Conservation (phyloP, 2,888 invertebrate species). For the Spodoptera exigua region DNA sequence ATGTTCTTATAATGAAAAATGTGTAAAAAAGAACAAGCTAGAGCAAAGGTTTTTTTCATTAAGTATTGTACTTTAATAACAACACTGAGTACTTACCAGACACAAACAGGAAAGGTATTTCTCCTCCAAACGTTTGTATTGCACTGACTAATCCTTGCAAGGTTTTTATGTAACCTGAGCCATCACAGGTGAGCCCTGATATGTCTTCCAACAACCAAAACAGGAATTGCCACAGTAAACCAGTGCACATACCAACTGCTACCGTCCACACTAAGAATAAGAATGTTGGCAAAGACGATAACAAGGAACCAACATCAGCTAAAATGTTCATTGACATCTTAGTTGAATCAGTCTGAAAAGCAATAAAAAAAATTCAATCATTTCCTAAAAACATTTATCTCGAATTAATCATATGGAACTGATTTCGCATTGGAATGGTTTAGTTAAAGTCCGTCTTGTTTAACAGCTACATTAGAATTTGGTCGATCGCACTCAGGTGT, state of each 20-base stretch:
- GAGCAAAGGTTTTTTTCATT: too few relatives aligned
- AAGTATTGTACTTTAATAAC: background rate
- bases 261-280: conserved; percentile 95
- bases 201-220: conserved; percentile 95
- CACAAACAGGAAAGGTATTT: conserved; percentile 95
- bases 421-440: too few relatives aligned
- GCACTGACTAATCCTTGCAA: conserved; percentile 93
- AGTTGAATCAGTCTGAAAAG: conserved; percentile 90
- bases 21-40: too few relatives aligned
- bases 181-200: conserved; percentile 82
- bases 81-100: conserved; percentile 88
- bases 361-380: background rate
- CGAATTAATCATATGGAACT: too few relatives aligned
- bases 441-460: too few relatives aligned
- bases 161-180: conserved; percentile 91
- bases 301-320: conserved; percentile 91
- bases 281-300: conserved; percentile 91
- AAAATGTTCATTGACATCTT: conserved; percentile 91
- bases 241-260: conserved; percentile 94
- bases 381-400: too few relatives aligned
- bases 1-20: background rate
- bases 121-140: conserved; percentile 95
- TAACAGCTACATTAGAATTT: too few relatives aligned
- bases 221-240: conserved; percentile 95
- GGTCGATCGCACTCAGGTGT: too few relatives aligned